Conservation (phyloP, 2,888 invertebrate species). For the Hypomecis atomaria region DNA sequence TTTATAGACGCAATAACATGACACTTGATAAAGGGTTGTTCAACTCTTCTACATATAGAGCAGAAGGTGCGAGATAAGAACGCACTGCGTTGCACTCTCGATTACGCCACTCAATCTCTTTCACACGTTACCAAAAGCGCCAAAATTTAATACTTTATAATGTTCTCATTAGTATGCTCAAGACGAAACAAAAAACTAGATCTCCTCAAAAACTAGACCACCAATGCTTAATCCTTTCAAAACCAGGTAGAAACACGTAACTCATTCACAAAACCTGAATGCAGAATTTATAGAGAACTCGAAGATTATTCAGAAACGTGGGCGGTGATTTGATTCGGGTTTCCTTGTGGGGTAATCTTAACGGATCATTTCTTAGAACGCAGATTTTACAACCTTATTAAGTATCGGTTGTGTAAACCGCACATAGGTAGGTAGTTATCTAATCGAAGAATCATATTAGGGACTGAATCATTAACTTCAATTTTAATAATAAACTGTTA, state of each 20-base stretch:
- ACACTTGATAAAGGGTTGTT: slow-evolving; percentile 22
- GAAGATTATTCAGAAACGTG: slow-evolving; percentile 48
- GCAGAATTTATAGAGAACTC: slow-evolving; percentile 47
- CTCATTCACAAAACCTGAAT: slow-evolving; percentile 51
- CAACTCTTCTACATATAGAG: slow-evolving; percentile 14
- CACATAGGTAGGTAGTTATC: slow-evolving; percentile 40
- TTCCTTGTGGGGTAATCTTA: slow-evolving; percentile 58
- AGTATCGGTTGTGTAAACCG: slow-evolving; percentile 39
- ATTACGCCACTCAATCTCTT: neutral
- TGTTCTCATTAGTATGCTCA: neutral
- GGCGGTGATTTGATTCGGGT: slow-evolving; percentile 52
- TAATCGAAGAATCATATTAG: slow-evolving; percentile 46
- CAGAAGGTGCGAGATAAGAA: slow-evolving; percentile 28
- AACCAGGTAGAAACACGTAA: slow-evolving; percentile 35
- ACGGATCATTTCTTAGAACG: slow-evolving; percentile 53
- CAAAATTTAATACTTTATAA: too few species aligned
- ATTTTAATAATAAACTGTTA: slow-evolving; percentile 34
- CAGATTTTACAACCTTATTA: slow-evolving; percentile 37
- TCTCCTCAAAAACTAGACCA: slow-evolving; percentile 3
- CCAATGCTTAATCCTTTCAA: slow-evolving; percentile 10
- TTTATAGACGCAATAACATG: slow-evolving; percentile 28
- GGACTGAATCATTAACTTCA: slow-evolving; percentile 29
- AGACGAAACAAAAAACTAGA: slow-evolving; percentile 17
- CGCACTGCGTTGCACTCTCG: neutral
- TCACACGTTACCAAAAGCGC: neutral